A percentile compares a stretch with the other conserved stretches of the same genome.
phyloP scores from a whole-genome alignment of 2,113 vertebrate genomes.

The Odontophorus gujanensis region DNA sequence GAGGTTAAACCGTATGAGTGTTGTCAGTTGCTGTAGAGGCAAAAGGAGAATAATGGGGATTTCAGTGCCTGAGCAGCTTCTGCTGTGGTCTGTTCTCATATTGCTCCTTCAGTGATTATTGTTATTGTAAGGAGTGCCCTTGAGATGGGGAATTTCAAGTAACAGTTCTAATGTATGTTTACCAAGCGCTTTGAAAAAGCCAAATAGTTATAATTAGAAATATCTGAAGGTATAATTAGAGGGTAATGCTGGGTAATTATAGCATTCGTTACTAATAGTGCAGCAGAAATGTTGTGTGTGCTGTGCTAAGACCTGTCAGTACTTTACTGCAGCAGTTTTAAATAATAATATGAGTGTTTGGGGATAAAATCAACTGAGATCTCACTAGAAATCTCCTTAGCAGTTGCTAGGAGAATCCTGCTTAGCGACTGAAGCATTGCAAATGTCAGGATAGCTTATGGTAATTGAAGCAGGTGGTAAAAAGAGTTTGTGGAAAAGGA shows the following conservation, averaged over 20 bases:
- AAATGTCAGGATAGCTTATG: neutral
- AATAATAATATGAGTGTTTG: neutral
- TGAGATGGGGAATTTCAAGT: neutral
- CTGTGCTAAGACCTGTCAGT: neutral
- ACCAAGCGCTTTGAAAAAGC: neutral
- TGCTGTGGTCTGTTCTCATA: neutral
- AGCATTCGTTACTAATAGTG: neutral
- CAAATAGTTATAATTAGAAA: neutral
- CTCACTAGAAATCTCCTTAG: neutral
- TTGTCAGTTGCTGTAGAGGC: fast-evolving
- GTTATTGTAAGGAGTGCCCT: neutral
- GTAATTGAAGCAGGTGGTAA: slow-evolving; percentile 1
- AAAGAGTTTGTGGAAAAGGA: slow-evolving; percentile 19
- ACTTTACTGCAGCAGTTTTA: neutral
- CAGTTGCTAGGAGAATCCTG: neutral
- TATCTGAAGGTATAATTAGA: neutral
- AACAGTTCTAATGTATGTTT: neutral
- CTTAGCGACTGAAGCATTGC: neutral
- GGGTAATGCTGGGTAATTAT: neutral
- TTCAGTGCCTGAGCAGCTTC: neutral
- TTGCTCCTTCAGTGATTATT: neutral
- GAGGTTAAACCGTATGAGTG: fast-evolving
- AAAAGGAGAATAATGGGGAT: neutral
- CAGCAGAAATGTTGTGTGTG: neutral
- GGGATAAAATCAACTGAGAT: neutral